A percentile compares a stretch with the other conserved stretches of the same genome.
phyloP scores from a whole-genome alignment of 64 coral and sea anemone genomes.

The Montipora efflorescens region DNA sequence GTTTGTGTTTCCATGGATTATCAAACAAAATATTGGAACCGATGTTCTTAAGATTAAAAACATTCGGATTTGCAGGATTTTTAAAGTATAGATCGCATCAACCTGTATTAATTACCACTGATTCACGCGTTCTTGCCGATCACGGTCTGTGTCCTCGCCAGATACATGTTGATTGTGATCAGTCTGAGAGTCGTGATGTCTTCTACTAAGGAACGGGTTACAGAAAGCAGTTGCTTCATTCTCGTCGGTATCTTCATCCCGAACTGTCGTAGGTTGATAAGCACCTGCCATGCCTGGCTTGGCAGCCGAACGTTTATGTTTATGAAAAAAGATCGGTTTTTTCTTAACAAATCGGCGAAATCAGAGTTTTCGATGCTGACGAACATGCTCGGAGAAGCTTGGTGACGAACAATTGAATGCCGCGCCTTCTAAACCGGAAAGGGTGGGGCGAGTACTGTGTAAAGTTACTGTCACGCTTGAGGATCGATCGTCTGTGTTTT shows the following conservation, averaged over 20 bases:
- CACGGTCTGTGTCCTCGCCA: background rate
- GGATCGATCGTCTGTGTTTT: too few species aligned
- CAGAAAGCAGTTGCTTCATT: constrained; percentile 40
- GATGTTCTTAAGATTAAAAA: constrained; percentile 5
- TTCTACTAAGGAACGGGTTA: constrained; percentile 70
- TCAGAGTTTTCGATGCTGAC: background rate
- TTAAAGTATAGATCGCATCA: background rate
- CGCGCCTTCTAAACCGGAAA: constrained; percentile 30
- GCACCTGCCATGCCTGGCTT: constrained; percentile 74
- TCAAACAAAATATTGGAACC: background rate
- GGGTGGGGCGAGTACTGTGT: background rate
- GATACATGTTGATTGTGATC: background rate
- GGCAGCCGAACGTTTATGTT: background rate
- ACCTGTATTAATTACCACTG: constrained; percentile 20
- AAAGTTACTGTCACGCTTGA: too few species aligned
- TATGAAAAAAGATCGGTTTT: background rate
- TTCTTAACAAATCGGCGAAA: background rate
- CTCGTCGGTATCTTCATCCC: constrained; percentile 54
- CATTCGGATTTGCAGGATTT: background rate
- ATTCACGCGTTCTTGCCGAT: constrained; percentile 27
- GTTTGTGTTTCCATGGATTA: background rate
- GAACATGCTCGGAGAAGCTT: constrained; percentile 2
- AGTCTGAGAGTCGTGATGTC: constrained; percentile 43
- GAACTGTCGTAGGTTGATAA: constrained; percentile 87
- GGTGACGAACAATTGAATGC: constrained; percentile 16